Conservation (phyloP, 92 coral and sea anemone genomes). For the Siderastrea siderea region DNA sequence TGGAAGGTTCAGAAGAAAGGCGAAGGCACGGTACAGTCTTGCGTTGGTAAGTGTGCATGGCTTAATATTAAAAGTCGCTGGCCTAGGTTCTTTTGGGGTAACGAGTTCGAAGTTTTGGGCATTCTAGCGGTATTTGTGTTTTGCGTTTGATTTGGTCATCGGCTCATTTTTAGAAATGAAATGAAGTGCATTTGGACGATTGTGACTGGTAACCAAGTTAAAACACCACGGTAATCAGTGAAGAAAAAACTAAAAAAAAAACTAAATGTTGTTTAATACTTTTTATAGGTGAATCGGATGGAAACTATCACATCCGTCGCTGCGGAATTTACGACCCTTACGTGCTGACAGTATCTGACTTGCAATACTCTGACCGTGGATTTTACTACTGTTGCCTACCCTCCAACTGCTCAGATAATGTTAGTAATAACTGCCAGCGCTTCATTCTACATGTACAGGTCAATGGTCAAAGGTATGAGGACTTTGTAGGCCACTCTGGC, state of each 20-base stretch:
- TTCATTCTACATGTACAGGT: slow-evolving; percentile 71
- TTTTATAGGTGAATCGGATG: slow-evolving; percentile 17
- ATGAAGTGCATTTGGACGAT: too few relatives aligned
- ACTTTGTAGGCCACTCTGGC: too few relatives aligned
- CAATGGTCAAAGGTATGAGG: slow-evolving; percentile 44
- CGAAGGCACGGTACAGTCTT: slow-evolving; percentile 12
- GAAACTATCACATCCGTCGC: slow-evolving; percentile 10
- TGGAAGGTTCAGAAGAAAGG: slow-evolving; percentile 68
- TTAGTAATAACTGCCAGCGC: slow-evolving; percentile 63
- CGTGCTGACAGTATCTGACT: slow-evolving; percentile 49
- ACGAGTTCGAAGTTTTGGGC: too few relatives aligned
- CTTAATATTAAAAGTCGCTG: too few relatives aligned
- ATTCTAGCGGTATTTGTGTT: too few relatives aligned
- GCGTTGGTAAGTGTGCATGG: slow-evolving; percentile 43
- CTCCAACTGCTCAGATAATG: slow-evolving; percentile 38
- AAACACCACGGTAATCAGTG: too few relatives aligned
- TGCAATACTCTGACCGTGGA: slow-evolving; percentile 77
- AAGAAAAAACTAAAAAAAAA: too few relatives aligned
- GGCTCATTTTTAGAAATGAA: too few relatives aligned
- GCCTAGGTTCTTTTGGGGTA: too few relatives aligned
- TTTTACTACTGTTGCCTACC: slow-evolving; percentile 76
- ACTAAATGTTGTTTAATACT: too few relatives aligned
- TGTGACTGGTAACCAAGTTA: too few relatives aligned
- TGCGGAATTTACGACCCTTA: slow-evolving; percentile 34
- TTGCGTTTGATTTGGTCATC: too few relatives aligned